phyloP scores from a whole-genome alignment of 2,888 invertebrate genomes.

The Spodoptera picta region DNA sequence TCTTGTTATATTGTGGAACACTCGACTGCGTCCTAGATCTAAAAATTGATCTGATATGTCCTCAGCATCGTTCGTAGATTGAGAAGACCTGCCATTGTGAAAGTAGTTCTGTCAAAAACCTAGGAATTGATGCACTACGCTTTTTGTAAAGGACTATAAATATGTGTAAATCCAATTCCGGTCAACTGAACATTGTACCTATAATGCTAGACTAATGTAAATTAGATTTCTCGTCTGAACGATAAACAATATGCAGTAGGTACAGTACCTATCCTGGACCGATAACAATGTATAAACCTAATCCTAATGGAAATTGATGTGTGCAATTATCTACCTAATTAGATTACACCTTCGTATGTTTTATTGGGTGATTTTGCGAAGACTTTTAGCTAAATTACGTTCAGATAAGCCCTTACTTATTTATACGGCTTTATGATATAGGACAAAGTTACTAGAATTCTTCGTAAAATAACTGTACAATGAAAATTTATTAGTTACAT shows the following conservation, averaged over 20 bases:
- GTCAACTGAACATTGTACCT: constrained; percentile 20
- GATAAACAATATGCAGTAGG: constrained; percentile 8
- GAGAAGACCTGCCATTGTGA: constrained; percentile 29
- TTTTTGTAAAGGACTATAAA: constrained; percentile 23
- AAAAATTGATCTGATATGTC: constrained; percentile 16
- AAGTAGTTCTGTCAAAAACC: constrained; percentile 19
- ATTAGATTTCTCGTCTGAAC: constrained; percentile 24
- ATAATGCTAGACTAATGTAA: constrained; percentile 24
- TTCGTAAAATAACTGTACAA: constrained; percentile 10
- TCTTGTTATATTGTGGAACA: constrained; percentile 31
- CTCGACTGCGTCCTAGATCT: constrained; percentile 41
- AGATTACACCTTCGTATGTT: constrained; percentile 22
- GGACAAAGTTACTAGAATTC: constrained; percentile 2
- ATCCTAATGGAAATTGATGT: constrained; percentile 24
- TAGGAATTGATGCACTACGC: constrained; percentile 43
- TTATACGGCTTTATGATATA: no score
- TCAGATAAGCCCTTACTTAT: no score
- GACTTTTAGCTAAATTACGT: constrained; percentile 1
- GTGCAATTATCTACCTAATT: constrained; percentile 22
- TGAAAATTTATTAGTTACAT: constrained; percentile 28
- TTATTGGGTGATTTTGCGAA: constrained; percentile 10
- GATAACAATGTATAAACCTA: constrained; percentile 12
- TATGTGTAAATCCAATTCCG: constrained; percentile 22
- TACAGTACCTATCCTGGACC: background rate
- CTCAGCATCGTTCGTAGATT: constrained; percentile 4